A percentile compares a stretch with the other conserved stretches of the same genome.
phyloP scores from a whole-genome alignment of 2,888 invertebrate genomes.

The Acheta domesticus region DNA sequence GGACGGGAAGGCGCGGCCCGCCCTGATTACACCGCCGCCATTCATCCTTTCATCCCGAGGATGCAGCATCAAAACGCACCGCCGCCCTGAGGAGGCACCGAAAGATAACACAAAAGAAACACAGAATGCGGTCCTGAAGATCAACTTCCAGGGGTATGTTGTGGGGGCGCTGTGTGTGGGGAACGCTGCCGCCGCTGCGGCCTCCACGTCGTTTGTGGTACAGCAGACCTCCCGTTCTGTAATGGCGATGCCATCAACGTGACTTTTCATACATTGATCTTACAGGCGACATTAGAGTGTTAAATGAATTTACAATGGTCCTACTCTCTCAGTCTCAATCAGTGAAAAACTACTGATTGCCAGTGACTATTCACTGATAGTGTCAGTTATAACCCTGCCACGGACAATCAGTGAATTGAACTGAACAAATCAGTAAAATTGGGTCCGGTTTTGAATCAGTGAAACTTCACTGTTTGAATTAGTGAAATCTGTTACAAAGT shows the following conservation, averaged over 20 bases:
- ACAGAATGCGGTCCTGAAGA: not conserved
- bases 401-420: too few species aligned
- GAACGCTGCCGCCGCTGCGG: slow-evolving; percentile 1
- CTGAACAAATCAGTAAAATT: too few species aligned
- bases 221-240: not conserved
- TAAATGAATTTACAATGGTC: too few species aligned
- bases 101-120: not conserved
- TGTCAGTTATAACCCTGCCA: too few species aligned
- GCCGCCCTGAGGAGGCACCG: not conserved
- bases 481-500: too few species aligned
- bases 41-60: not conserved
- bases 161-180: not conserved
- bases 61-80: not conserved
- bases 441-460: too few species aligned
- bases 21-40: not conserved
- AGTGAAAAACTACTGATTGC: too few species aligned
- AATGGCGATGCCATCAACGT: not conserved
- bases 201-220: not conserved
- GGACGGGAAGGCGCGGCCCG: not conserved
- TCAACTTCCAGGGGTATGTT: not conserved
- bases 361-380: too few species aligned
- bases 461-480: too few species aligned
- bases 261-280: too few species aligned
- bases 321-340: too few species aligned
- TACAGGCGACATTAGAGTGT: too few species aligned